phyloP scores from a whole-genome alignment of 2,888 invertebrate species.

The Drosophila atroscutellata region DNA sequence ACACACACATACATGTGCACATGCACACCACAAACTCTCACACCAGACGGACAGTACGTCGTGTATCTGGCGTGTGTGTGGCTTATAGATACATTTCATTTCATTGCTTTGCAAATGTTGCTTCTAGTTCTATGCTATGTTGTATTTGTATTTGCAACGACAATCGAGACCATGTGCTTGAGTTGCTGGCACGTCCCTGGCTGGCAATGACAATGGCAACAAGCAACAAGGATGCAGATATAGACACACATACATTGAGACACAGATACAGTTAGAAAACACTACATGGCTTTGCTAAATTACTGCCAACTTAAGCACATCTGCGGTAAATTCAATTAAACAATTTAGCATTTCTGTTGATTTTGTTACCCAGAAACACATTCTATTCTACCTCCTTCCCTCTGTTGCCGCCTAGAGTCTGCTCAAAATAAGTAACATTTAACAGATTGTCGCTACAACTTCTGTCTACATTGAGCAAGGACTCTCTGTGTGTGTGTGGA shows the following conservation, averaged over 20 bases:
- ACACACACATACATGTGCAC: slow-evolving; percentile 6
- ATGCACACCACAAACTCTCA: slow-evolving; percentile 1
- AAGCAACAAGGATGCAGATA: slow-evolving; percentile 34
- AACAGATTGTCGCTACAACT: slow-evolving; percentile 50
- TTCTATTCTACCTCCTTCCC: neutral
- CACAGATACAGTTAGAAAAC: slow-evolving; percentile 45
- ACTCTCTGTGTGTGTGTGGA: slow-evolving; percentile 22
- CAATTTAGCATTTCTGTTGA: slow-evolving; percentile 76
- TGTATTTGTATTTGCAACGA: slow-evolving; percentile 65
- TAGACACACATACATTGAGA: slow-evolving; percentile 35
- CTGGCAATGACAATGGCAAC: slow-evolving; percentile 25
- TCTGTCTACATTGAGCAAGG: slow-evolving; percentile 42
- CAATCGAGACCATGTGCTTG: slow-evolving; percentile 66
- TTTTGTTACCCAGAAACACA: slow-evolving; percentile 52
- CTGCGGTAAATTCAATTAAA: slow-evolving; percentile 80
- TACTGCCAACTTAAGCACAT: slow-evolving; percentile 78
- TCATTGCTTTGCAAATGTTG: slow-evolving; percentile 64
- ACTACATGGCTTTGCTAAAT: slow-evolving; percentile 70
- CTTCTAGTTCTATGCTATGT: slow-evolving; percentile 40
- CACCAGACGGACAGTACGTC: slow-evolving; percentile 26
- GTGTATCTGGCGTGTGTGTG: slow-evolving; percentile 32
- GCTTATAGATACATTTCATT: slow-evolving; percentile 68
- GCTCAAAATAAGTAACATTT: slow-evolving; percentile 67
- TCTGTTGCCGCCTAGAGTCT: neutral
- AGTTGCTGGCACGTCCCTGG: slow-evolving; percentile 58